Evolutionary conservation across 2,888 invertebrate genomes (phyloP).

Genomic region (Cordilura impudica): DNA sequence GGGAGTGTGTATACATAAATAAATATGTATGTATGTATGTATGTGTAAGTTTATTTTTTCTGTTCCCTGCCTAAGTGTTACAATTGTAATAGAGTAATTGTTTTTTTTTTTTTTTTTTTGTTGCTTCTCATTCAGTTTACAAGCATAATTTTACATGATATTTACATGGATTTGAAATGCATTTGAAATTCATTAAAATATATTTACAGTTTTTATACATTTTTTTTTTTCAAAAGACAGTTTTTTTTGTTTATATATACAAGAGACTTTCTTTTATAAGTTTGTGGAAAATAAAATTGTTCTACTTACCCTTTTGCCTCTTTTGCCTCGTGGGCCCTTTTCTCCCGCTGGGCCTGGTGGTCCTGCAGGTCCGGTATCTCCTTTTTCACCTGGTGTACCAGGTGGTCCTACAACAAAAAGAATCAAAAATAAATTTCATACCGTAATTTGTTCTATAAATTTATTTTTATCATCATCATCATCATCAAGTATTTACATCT

Average conservation of each 20-base stretch:
- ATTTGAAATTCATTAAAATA: slow-evolving; percentile 8
- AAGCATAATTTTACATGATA: slow-evolving; percentile 29
- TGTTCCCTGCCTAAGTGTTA: not conserved
- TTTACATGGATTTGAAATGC: slow-evolving; percentile 35
- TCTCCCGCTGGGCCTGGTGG: slow-evolving; percentile 88
- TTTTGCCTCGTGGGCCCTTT: slow-evolving; percentile 93
- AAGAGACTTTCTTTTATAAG: not conserved
- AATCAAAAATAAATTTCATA: not conserved
- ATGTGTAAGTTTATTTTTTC: not conserved
- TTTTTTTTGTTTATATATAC: slow-evolving; percentile 42
- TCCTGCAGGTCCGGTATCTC: slow-evolving; percentile 84
- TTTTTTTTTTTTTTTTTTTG: not conserved
- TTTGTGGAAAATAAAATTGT: not conserved
- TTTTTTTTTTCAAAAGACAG: slow-evolving; percentile 28
- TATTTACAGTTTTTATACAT: slow-evolving; percentile 49
- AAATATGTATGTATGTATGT: too few species aligned
- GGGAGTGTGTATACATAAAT: slow-evolving; percentile 36
- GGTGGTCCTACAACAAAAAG: slow-evolving; percentile 71
- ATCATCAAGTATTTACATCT: slow-evolving; percentile 21
- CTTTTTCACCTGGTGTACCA: slow-evolving; percentile 75
- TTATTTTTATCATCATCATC: not conserved
- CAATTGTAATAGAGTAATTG: slow-evolving; percentile 2
- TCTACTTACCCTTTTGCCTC: slow-evolving; percentile 93
- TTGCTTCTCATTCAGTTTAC: slow-evolving; percentile 7
- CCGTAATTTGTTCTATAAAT: not conserved